phyloP scores from a whole-genome alignment of 2,113 vertebrate genomes.

The Synodontis membranacea region DNA sequence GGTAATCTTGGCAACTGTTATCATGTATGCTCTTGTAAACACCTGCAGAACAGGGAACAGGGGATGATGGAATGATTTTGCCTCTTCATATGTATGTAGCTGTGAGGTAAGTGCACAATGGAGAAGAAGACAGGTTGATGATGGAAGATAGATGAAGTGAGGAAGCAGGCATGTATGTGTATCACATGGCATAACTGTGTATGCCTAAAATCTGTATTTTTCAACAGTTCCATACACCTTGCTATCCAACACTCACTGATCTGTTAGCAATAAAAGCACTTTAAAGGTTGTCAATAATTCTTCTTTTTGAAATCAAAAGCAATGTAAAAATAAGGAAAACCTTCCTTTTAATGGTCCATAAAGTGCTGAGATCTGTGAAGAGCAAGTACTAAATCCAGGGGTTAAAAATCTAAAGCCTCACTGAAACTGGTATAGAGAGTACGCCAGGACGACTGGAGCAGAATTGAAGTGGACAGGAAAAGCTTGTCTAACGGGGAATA shows the following conservation, averaged over 20 bases:
- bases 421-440: conserved; percentile 34
- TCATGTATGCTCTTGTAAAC: neutral
- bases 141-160: too few species aligned
- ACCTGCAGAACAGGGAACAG: conserved; percentile 18
- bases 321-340: neutral
- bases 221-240: neutral
- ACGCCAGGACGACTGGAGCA: conserved; percentile 22
- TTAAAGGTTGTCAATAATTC: conserved; percentile 43
- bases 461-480: conserved; percentile 6
- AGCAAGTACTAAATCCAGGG: neutral
- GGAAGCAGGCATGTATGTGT: neutral
- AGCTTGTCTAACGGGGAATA: neutral
- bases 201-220: neutral
- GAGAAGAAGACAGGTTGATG: conserved; percentile 11
- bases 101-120: neutral
- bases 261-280: conserved; percentile 22
- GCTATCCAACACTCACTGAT: neutral
- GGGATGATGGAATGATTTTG: conserved; percentile 12
- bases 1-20: conserved; percentile 6
- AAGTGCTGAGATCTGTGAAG: neutral
- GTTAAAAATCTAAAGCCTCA: neutral
- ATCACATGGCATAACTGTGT: neutral
- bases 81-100: conserved; percentile 10
- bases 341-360: neutral
- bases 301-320: neutral